Conservation (phyloP, 2,888 invertebrate genomes). For the Dicycla oo region DNA sequence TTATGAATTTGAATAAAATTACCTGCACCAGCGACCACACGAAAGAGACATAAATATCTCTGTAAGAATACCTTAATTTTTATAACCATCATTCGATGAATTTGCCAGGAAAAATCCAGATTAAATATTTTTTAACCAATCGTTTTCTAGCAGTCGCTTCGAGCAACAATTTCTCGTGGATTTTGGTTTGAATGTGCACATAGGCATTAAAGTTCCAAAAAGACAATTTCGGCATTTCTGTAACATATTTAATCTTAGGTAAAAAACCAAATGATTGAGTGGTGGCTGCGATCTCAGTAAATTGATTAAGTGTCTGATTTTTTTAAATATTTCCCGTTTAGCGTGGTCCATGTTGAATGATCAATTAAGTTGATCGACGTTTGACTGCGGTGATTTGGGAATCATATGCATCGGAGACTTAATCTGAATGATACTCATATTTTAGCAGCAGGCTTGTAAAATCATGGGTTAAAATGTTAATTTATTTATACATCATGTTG, state of each 20-base stretch:
- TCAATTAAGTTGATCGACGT: constrained; percentile 88
- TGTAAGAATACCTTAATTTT: constrained; percentile 23
- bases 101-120: constrained; percentile 5
- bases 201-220: constrained; percentile 38
- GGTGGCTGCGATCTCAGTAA: constrained; percentile 82
- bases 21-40: constrained; percentile 40
- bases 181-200: not conserved
- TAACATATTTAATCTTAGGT: constrained; percentile 56
- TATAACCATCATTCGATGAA: constrained; percentile 29
- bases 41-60: constrained; percentile 38
- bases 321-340: constrained; percentile 84
- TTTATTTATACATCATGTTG: constrained; percentile 44
- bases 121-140: not conserved
- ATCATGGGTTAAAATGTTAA: constrained; percentile 41
- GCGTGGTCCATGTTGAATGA: constrained; percentile 77
- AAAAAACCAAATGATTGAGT: constrained; percentile 78
- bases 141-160: no score
- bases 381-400: constrained; percentile 73
- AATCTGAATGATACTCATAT: constrained; percentile 70
- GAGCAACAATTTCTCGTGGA: no score
- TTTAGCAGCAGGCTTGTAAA: constrained; percentile 46
- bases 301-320: constrained; percentile 87
- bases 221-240: constrained; percentile 30
- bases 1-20: constrained; percentile 48
- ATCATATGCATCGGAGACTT: constrained; percentile 71